Conservation (phyloP, 2,113 vertebrate genomes). For the Eretmochelys imbricata region DNA sequence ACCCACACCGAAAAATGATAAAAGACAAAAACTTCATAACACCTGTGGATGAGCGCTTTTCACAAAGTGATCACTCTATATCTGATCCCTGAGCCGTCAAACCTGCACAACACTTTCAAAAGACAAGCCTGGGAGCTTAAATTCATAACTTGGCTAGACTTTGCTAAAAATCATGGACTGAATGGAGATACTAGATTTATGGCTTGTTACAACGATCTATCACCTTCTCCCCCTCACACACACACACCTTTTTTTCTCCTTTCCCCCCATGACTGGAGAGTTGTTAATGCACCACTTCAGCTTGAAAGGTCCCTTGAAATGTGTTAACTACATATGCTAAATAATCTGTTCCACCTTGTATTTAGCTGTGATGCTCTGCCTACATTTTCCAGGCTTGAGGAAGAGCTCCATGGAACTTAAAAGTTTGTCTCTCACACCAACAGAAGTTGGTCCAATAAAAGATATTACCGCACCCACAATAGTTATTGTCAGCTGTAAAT, state of each 20-base stretch:
- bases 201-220: not conserved
- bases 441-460: not conserved
- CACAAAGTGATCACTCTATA: not conserved
- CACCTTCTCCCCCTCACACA: not conserved
- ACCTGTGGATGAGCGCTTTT: not conserved
- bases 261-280: too few species aligned
- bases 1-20: not conserved
- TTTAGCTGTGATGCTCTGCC: not conserved
- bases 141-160: not conserved
- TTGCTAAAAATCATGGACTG: not conserved
- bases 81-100: not conserved
- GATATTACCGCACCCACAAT: not conserved
- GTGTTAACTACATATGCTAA: too few species aligned
- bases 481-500: not conserved
- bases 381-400: not conserved
- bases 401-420: not conserved
- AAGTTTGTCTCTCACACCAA: not conserved
- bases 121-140: not conserved
- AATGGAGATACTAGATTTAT: not conserved
- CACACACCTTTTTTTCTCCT: too few species aligned
- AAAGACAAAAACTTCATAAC: not conserved
- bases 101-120: not conserved
- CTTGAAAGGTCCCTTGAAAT: too few species aligned
- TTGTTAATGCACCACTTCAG: too few species aligned
- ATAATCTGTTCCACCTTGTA: too few species aligned